Conservation (phyloP, 2,113 vertebrate genomes). For the Syngnathus floridae region DNA sequence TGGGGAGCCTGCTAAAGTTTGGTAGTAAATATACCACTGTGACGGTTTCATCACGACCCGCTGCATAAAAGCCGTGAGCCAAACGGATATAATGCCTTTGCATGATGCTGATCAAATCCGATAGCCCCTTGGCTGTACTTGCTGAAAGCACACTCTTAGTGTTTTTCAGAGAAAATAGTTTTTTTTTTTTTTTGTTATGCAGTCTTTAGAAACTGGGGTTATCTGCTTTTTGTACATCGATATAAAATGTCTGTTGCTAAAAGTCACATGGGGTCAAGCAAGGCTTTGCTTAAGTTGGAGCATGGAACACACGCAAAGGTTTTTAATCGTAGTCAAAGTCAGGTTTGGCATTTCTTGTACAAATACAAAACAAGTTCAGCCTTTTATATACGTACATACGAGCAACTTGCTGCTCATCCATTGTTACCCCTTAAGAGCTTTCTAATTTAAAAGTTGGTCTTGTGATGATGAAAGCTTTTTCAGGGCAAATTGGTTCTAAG, state of each 20-base stretch:
- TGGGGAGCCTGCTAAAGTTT: background rate
- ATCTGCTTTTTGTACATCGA: conserved; percentile 19
- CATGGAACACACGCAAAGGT: background rate
- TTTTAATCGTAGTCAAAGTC: conserved; percentile 14
- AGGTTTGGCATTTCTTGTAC: background rate
- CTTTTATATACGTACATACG: background rate
- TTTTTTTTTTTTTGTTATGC: background rate
- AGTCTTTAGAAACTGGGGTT: conserved; percentile 19
- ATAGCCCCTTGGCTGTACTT: conserved; percentile 30
- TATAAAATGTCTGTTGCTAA: background rate
- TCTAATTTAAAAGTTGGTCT: background rate
- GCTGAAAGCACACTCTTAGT: conserved; percentile 31
- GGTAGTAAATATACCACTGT: conserved; percentile 16
- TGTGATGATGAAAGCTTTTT: background rate
- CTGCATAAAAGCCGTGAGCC: conserved; percentile 20
- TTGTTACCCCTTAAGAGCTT: conserved; percentile 12
- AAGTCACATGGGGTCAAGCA: conserved; percentile 10
- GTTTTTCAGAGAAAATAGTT: conserved; percentile 17
- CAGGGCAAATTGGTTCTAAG: conserved; percentile 1
- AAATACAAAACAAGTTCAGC: background rate
- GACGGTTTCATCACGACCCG: conserved; percentile 35
- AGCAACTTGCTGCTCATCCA: background rate
- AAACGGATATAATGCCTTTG: conserved; percentile 32
- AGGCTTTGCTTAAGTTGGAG: conserved; percentile 12
- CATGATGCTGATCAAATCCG: conserved; percentile 41